Conservation (phyloP, 1,140 invertebrate species). For the Calliopsis andreniformis region DNA sequence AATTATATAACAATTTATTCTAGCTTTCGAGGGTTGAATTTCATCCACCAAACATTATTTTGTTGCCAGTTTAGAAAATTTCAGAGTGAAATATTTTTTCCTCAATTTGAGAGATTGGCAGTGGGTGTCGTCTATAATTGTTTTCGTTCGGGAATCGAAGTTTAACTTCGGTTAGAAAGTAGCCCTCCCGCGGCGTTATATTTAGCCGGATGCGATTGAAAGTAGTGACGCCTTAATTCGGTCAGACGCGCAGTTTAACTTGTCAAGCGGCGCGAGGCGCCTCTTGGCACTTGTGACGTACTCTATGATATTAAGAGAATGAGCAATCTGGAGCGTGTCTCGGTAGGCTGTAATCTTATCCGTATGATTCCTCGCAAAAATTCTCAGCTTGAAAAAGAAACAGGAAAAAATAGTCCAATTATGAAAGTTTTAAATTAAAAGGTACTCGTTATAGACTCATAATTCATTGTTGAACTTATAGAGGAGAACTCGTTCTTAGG, state of each 20-base stretch:
- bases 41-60: too few species aligned
- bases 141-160: slow-evolving; percentile 15
- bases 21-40: too few species aligned
- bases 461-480: too few species aligned
- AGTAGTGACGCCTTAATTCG: slow-evolving; percentile 47
- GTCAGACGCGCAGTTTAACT: slow-evolving; percentile 49
- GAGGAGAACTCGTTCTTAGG: too few species aligned
- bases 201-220: slow-evolving; percentile 44
- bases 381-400: background rate
- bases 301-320: slow-evolving; percentile 48
- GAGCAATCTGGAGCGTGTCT: slow-evolving; percentile 49
- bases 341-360: slow-evolving; percentile 20
- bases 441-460: too few species aligned
- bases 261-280: slow-evolving; percentile 39
- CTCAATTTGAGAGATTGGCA: too few species aligned
- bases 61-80: too few species aligned
- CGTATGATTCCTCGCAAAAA: background rate
- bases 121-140: background rate
- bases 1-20: too few species aligned
- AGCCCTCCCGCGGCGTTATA: slow-evolving; percentile 43
- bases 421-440: too few species aligned
- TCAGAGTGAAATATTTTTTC: background rate
- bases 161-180: slow-evolving; percentile 24
- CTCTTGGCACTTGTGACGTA: slow-evolving; percentile 56
- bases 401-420: too few species aligned